phyloP scores from a whole-genome alignment of 1,140 invertebrate species.

The Drosophila arawakana region DNA sequence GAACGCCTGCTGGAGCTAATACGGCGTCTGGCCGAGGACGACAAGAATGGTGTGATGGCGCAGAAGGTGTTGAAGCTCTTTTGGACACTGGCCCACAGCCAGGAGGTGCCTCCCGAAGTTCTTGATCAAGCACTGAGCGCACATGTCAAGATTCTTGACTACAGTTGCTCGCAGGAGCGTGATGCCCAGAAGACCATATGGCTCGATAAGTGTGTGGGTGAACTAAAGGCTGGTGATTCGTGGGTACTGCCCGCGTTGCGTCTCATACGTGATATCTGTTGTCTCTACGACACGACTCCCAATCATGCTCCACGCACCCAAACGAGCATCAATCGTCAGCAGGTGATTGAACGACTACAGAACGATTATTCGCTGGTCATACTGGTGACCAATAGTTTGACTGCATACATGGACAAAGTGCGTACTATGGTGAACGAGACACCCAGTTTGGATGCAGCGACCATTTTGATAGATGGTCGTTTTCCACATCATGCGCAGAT shows the following conservation, averaged over 20 bases:
- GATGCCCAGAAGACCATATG: constrained; percentile 98
- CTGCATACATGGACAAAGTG: constrained; percentile 95
- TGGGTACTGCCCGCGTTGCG: constrained; percentile 98
- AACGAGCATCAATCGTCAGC: constrained; percentile 89
- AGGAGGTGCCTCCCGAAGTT: constrained; percentile 98
- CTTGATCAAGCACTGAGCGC: constrained; percentile 98
- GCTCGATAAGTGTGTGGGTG: constrained; percentile 97
- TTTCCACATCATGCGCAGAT: constrained; percentile 97
- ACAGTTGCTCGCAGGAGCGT: constrained; percentile 97
- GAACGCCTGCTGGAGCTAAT: constrained; percentile 98
- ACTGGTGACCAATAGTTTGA: constrained; percentile 96
- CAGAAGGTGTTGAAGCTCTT: constrained; percentile 98
- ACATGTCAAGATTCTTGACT: constrained; percentile 99
- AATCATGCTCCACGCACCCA: constrained; percentile 88
- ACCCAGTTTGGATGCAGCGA: constrained; percentile 91
- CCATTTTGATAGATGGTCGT: constrained; percentile 93
- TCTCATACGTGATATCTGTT: constrained; percentile 98
- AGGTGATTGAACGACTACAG: constrained; percentile 96
- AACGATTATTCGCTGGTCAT: constrained; percentile 96
- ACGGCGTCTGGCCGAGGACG: constrained; percentile 97
- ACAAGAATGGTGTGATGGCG: constrained; percentile 99
- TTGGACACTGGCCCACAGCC: constrained; percentile 98
- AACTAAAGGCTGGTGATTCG: constrained; percentile 92
- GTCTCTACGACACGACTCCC: constrained; percentile 93
- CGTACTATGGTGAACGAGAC: constrained; percentile 89